phyloP scores from a whole-genome alignment of 1,140 invertebrate genomes.

The Pachypeltis micranthus region DNA sequence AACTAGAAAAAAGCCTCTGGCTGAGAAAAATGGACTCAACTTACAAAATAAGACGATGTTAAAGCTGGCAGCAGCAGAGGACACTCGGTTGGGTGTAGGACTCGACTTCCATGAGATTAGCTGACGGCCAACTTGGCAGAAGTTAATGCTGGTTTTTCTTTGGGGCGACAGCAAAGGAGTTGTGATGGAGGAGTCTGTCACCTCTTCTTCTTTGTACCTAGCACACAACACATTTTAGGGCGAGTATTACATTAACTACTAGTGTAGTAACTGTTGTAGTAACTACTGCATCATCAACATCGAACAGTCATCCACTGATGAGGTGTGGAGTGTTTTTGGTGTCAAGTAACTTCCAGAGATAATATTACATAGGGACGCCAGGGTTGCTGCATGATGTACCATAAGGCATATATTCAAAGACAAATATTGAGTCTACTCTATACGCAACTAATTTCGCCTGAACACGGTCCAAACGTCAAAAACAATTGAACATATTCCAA shows the following conservation, averaged over 20 bases:
- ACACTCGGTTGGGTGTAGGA: not conserved
- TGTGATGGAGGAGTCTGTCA: not conserved
- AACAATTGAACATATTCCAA: no score
- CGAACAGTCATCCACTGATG: not conserved
- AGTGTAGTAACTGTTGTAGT: not conserved
- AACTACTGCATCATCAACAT: not conserved
- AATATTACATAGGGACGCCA: not conserved
- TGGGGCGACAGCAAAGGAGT: conserved; percentile 1
- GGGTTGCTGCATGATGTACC: no score
- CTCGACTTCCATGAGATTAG: not conserved
- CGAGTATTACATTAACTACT: not conserved
- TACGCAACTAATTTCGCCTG: no score
- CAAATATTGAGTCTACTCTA: no score
- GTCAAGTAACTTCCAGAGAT: not conserved
- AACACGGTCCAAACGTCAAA: no score
- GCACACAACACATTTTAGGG: not conserved
- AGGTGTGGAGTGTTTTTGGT: not conserved
- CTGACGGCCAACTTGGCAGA: conserved; percentile 2
- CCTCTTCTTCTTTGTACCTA: conserved; percentile 13
- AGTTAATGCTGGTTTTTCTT: conserved; percentile 10
- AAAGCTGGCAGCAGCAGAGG: conserved; percentile 16
- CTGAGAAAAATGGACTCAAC: not conserved
- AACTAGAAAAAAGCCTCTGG: not conserved
- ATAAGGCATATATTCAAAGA: no score
- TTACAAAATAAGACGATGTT: conserved; percentile 13